These are phyloP conservation scores for Phengaris arion DNA, from an alignment of 2,888 invertebrate species.

Conservation along the genomic window DNA sequence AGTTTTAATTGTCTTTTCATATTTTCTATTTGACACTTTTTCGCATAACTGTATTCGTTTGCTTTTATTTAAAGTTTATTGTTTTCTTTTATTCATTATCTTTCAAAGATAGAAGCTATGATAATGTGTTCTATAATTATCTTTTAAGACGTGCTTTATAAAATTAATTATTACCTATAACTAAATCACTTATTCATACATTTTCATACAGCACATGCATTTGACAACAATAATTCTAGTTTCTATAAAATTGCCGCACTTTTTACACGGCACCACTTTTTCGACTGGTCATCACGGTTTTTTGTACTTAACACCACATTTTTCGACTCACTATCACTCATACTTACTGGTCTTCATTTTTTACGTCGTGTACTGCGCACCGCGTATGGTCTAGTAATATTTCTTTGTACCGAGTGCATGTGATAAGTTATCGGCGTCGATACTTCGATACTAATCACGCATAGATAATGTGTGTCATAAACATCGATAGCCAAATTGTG, in stretches of 20 bases:
- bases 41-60: neutral
- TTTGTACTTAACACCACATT: too few species aligned
- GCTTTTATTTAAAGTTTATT: neutral
- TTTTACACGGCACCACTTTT: too few species aligned
- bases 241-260: too few species aligned
- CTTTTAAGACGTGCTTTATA: neutral
- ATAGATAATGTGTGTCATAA: neutral
- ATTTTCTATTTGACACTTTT: too few species aligned
- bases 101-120: neutral
- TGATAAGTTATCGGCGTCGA: constrained; percentile 20
- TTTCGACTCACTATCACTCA: neutral
- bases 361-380: neutral
- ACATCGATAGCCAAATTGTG: constrained; percentile 2
- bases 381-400: neutral
- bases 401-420: constrained; percentile 23
- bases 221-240: neutral
- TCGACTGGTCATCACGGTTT: too few species aligned
- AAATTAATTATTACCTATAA: neutral
- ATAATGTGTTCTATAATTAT: neutral
- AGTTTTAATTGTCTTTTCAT: too few species aligned
- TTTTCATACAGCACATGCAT: neutral
- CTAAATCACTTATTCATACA: neutral
- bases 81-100: neutral
- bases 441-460: constrained; percentile 21
- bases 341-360: constrained; percentile 28